A percentile compares a stretch with the other conserved stretches of the same genome.
phyloP scores from a whole-genome alignment of 2,888 invertebrate genomes.

The Eristalis tenax region DNA sequence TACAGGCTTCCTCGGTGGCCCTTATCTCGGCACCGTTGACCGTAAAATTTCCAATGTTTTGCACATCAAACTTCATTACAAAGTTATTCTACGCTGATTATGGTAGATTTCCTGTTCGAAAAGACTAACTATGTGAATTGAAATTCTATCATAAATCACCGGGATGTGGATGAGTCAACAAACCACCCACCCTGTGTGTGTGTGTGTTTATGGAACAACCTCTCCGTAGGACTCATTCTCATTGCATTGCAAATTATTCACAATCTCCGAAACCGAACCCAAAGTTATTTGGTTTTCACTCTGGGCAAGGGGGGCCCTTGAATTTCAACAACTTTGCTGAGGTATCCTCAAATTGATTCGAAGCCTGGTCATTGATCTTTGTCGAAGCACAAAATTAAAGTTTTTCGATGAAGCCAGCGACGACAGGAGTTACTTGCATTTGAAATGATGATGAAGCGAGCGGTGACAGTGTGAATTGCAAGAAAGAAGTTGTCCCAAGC shows the following conservation, averaged over 20 bases:
- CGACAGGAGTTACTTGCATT: not conserved
- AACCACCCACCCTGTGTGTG: not conserved
- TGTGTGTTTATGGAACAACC: not conserved
- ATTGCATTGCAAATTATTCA: not conserved
- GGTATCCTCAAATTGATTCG: not conserved
- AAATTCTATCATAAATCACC: not conserved
- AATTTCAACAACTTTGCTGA: not conserved
- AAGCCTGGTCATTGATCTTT: not conserved
- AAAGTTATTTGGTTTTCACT: not conserved
- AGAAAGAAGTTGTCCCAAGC: not conserved
- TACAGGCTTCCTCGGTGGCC: not conserved
- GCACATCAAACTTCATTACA: constrained; percentile 32
- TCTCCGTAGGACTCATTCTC: not conserved
- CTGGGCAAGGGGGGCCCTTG: not conserved
- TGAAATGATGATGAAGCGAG: not conserved
- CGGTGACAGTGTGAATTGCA: not conserved
- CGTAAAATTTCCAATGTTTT: constrained; percentile 4
- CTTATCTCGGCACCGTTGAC: not conserved
- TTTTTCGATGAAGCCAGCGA: not conserved
- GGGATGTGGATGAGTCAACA: not conserved
- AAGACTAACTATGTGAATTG: not conserved
- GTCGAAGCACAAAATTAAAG: not conserved
- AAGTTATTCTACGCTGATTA: constrained; percentile 45
- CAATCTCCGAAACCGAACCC: not conserved
- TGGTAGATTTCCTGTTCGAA: constrained; percentile 2